phyloP scores from a whole-genome alignment of 2,888 invertebrate genomes.

The Lepidocyrtinus sp. region DNA sequence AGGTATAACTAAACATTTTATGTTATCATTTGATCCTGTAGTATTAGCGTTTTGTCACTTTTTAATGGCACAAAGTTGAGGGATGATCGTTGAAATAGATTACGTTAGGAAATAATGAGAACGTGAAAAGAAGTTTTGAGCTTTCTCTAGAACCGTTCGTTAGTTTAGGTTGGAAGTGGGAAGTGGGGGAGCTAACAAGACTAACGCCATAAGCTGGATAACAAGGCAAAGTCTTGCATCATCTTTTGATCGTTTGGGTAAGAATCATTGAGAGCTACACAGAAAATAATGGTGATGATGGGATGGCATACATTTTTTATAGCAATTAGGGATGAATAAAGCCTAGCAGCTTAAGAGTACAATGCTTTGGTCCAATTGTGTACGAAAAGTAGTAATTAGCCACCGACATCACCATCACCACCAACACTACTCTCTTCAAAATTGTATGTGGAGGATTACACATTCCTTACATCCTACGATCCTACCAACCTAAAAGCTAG shows the following conservation, averaged over 20 bases:
- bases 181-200: not conserved
- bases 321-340: conserved; percentile 8
- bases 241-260: not conserved
- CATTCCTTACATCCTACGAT: conserved; percentile 11
- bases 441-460: conserved; percentile 14
- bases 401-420: not conserved
- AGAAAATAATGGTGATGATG: conserved; percentile 9
- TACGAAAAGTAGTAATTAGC: not conserved
- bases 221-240: conserved; percentile 9
- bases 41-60: not conserved
- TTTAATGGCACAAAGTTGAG: conserved; percentile 9
- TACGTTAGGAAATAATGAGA: conserved; percentile 11
- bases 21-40: conserved; percentile 10
- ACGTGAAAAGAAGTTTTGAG: not conserved
- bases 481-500: too few relatives aligned
- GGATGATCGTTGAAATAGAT: conserved; percentile 17
- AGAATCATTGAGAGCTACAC: not conserved
- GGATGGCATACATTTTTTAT: not conserved
- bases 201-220: not conserved
- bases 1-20: conserved; percentile 1
- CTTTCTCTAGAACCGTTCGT: not conserved
- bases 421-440: too few relatives aligned
- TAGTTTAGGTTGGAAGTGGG: too few relatives aligned
- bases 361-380: conserved; percentile 15
- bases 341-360: not conserved